Evolutionary conservation across 2,797 vertebrate genomes (phyloP).

Genomic region (Xenops minutus): DNA sequence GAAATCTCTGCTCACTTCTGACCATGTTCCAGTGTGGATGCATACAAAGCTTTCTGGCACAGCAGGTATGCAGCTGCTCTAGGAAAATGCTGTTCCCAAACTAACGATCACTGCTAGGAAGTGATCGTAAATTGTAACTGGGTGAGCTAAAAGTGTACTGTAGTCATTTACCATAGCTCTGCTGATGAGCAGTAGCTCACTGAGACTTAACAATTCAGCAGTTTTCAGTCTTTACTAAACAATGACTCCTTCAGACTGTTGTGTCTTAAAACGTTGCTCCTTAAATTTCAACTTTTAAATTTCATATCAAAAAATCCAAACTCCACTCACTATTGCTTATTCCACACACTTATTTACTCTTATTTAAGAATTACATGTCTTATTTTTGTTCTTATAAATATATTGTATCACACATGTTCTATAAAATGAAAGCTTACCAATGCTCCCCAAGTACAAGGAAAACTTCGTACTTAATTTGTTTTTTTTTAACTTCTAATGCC

Average conservation of each 20-base stretch:
- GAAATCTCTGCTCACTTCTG: neutral
- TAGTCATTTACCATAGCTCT: neutral
- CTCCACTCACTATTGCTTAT: neutral
- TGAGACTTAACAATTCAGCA: neutral
- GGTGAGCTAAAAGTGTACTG: neutral
- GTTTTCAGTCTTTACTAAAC: neutral
- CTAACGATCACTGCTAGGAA: slow-evolving; percentile 12
- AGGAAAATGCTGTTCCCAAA: slow-evolving; percentile 9
- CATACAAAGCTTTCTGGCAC: neutral
- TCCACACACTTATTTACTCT: neutral
- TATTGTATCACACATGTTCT: neutral
- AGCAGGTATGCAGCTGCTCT: neutral
- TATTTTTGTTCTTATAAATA: neutral
- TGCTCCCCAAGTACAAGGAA: neutral
- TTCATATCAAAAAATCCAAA: neutral
- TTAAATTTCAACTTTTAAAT: neutral
- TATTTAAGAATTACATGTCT: neutral
- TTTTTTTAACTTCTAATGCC: neutral
- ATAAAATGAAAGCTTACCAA: neutral
- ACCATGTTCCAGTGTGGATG: neutral
- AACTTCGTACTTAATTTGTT: neutral
- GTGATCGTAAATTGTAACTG: neutral
- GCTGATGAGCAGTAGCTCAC: neutral
- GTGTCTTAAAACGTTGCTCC: neutral
- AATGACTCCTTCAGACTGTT: neutral